Conservation (phyloP, 2,888 invertebrate genomes). For the Artemia sinica region DNA sequence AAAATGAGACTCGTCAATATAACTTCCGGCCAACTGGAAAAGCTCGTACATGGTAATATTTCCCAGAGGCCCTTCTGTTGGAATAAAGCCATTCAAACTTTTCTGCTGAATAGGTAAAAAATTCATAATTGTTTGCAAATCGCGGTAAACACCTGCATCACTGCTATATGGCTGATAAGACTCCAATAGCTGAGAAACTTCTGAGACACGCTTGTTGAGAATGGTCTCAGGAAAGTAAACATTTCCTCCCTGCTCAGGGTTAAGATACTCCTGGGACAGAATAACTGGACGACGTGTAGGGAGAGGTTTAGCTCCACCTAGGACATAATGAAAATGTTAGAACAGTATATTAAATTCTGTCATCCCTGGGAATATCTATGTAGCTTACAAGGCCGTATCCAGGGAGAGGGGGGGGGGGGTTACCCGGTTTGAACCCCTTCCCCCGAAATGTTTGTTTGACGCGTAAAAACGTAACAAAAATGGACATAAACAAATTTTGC, state of each 20-base stretch:
- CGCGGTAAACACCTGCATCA: background rate
- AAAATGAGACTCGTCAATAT: slow-evolving; percentile 2
- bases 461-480: too few species aligned
- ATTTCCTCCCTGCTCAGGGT: background rate
- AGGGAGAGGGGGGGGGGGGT: too few species aligned
- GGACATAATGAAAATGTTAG: background rate
- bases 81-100: slow-evolving; percentile 14
- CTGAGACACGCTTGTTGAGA: slow-evolving; percentile 1
- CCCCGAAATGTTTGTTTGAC: too few species aligned
- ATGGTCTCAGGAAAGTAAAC: background rate
- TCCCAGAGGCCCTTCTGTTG: slow-evolving; percentile 16
- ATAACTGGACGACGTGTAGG: slow-evolving; percentile 19
- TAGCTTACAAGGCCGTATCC: too few species aligned
- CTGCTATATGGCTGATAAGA: background rate
- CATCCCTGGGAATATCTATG: too few species aligned
- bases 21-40: slow-evolving; percentile 17
- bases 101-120: background rate
- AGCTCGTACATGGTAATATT: slow-evolving; percentile 19
- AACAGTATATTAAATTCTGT: too few species aligned
- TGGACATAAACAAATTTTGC: too few species aligned
- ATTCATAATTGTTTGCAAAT: background rate
- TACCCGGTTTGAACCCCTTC: too few species aligned
- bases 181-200: background rate
- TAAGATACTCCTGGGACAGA: slow-evolving; percentile 20
- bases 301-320: slow-evolving; percentile 17